These are phyloP conservation scores for Eunapius fragilis DNA, from an alignment of 37 sponge, comb jelly and placozoan genomes.

Conservation along the genomic window DNA sequence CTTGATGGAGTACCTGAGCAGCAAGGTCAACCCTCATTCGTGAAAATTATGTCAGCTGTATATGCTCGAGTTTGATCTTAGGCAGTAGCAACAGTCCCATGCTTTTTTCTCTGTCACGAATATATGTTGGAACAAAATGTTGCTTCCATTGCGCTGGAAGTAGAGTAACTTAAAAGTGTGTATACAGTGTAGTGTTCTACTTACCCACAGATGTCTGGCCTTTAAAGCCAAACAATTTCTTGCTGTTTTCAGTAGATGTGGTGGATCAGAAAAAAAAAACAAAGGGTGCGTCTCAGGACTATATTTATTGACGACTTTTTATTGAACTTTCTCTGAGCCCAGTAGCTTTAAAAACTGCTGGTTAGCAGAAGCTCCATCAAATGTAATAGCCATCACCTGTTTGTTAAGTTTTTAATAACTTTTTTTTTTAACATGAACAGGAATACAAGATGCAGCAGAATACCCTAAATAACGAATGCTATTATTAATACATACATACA, in stretches of 20 bases:
- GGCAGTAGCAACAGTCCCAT: neutral
- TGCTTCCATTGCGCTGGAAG: conserved; percentile 28
- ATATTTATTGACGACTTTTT: conserved; percentile 5
- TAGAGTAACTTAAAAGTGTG: neutral
- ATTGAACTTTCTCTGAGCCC: neutral
- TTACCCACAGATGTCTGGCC: neutral
- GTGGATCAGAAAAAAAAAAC: conserved; percentile 22
- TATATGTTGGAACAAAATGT: conserved; percentile 20
- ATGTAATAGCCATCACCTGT: conserved; percentile 2
- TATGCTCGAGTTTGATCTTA: conserved; percentile 8
- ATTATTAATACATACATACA: too few species aligned
- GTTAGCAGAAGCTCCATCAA: conserved; percentile 26
- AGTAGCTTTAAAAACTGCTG: neutral
- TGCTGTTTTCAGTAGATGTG: conserved; percentile 27
- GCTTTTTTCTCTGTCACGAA: neutral
- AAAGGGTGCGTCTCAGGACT: neutral
- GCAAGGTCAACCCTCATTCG: conserved; percentile 26
- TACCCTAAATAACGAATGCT: too few species aligned
- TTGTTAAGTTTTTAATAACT: too few species aligned
- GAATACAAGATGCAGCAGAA: too few species aligned
- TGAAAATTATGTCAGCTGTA: conserved; percentile 5
- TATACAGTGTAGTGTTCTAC: too few species aligned
- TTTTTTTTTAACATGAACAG: too few species aligned
- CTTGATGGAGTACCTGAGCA: neutral
- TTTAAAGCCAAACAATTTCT: conserved; percentile 18